Evolutionary conservation across 2,113 vertebrate species (phyloP).

Genomic region (Xenotilapia flavipinnis): DNA sequence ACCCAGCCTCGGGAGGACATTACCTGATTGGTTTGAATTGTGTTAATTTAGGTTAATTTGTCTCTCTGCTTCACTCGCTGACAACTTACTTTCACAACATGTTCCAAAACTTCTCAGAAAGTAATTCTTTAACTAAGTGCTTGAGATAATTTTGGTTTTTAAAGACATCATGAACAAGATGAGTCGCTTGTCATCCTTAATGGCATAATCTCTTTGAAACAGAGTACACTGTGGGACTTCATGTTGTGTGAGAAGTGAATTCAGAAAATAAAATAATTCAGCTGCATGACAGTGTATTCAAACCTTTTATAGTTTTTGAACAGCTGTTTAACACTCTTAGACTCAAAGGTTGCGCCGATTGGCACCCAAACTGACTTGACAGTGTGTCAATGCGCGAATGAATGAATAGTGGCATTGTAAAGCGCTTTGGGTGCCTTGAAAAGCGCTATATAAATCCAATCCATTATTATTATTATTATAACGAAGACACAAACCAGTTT

Average conservation of each 20-base stretch:
- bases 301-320: background rate
- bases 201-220: background rate
- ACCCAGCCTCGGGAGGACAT: background rate
- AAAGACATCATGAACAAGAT: background rate
- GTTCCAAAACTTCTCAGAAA: background rate
- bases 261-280: background rate
- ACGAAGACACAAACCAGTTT: background rate
- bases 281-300: background rate
- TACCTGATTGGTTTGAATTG: background rate
- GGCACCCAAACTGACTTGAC: background rate
- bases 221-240: background rate
- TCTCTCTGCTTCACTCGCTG: background rate
- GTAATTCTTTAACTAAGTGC: background rate
- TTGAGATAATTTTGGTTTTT: background rate
- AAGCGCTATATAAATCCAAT: too few species aligned
- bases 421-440: too few species aligned
- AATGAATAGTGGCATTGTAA: too few species aligned
- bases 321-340: background rate
- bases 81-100: background rate
- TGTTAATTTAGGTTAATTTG: background rate
- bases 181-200: background rate
- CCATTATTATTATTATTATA: background rate
- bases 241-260: background rate
- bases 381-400: too few species aligned
- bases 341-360: background rate